phyloP scores from a whole-genome alignment of 2,113 vertebrate genomes.

The Vombatus ursinus region DNA sequence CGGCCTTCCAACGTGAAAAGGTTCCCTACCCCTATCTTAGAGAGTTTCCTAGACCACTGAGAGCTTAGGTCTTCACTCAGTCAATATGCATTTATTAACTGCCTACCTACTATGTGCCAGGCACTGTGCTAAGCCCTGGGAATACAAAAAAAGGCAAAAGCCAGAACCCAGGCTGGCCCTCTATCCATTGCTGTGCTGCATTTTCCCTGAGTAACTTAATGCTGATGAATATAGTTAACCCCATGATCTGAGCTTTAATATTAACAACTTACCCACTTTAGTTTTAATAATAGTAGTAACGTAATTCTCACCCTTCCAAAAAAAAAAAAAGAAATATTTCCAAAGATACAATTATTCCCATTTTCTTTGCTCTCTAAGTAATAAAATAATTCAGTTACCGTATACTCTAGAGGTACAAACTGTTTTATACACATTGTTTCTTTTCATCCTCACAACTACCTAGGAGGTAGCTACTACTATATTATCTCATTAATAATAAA shows the following conservation, averaged over 20 bases:
- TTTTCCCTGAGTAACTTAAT: neutral
- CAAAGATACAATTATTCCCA: neutral
- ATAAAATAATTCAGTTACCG: neutral
- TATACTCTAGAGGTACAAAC: neutral
- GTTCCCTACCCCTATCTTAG: too few species aligned
- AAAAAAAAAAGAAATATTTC: neutral
- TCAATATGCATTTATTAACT: too few species aligned
- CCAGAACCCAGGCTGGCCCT: neutral
- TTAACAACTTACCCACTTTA: neutral
- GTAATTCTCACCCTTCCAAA: neutral
- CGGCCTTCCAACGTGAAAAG: too few species aligned
- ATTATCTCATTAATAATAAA: neutral
- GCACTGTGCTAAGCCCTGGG: too few species aligned
- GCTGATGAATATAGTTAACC: neutral
- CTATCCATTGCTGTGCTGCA: neutral
- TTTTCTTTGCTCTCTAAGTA: neutral
- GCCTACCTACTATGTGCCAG: too few species aligned
- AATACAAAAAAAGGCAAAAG: neutral
- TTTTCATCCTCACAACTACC: neutral
- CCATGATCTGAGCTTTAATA: neutral
- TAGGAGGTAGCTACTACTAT: neutral
- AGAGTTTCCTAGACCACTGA: too few species aligned
- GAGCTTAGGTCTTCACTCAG: too few species aligned
- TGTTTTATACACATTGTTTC: neutral
- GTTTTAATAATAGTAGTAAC: neutral